These are phyloP conservation scores for Gisinianus flammeolus DNA, from an alignment of 2,888 invertebrate genomes.

Conservation along the genomic window DNA sequence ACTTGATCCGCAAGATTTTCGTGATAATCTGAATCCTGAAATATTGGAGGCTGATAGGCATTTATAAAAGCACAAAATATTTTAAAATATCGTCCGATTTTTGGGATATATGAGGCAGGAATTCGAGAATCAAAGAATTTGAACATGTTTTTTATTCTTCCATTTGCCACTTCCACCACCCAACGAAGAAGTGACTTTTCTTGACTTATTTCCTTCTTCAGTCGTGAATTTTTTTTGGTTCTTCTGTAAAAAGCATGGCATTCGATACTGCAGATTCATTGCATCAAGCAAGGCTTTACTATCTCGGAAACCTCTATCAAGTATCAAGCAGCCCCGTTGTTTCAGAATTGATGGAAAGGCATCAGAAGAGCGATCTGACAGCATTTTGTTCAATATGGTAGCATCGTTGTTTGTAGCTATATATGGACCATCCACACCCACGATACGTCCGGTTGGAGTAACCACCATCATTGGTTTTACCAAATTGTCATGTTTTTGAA, in stretches of 20 bases:
- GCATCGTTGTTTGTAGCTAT: background rate
- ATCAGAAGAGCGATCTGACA: background rate
- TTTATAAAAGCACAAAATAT: background rate
- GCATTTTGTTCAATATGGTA: background rate
- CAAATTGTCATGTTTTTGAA: background rate
- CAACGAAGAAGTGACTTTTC: conserved; percentile 10
- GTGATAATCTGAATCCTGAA: background rate
- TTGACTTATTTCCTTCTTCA: background rate
- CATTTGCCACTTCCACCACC: conserved; percentile 19
- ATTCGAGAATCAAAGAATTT: background rate
- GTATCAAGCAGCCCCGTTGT: background rate
- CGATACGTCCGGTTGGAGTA: background rate
- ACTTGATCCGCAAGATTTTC: background rate
- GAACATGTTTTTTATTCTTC: conserved; percentile 8
- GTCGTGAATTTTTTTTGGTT: conserved; percentile 6
- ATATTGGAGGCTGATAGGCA: background rate
- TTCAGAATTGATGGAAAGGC: background rate
- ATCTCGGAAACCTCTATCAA: background rate
- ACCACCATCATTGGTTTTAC: background rate
- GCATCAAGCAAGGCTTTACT: background rate
- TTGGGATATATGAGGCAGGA: background rate
- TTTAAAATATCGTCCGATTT: background rate
- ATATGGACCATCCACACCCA: background rate
- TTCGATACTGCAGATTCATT: background rate
- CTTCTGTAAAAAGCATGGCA: background rate